Evolutionary conservation across 2,797 vertebrate species (phyloP).

Genomic region (Lagorchestes hirsutus): DNA sequence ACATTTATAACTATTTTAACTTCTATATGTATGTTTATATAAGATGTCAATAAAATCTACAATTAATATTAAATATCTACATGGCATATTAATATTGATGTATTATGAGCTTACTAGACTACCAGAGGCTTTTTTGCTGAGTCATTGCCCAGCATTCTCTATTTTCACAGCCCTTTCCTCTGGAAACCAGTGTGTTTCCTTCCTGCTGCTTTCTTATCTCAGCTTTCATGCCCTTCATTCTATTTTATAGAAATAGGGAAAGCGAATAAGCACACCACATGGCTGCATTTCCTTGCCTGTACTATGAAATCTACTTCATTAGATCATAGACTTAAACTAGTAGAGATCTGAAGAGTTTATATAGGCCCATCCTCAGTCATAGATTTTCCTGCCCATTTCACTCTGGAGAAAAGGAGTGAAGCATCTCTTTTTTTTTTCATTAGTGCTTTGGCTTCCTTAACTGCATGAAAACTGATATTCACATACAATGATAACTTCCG

Average conservation of each 20-base stretch:
- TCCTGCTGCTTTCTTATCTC: neutral
- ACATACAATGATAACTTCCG: neutral
- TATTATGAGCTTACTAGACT: neutral
- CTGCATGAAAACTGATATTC: neutral
- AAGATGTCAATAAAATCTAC: neutral
- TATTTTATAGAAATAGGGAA: neutral
- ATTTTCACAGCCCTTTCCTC: neutral
- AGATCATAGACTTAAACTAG: neutral
- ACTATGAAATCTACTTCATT: neutral
- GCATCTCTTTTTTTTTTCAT: neutral
- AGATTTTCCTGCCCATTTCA: neutral
- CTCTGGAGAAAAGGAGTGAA: slow-evolving; percentile 10
- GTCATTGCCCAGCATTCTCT: neutral
- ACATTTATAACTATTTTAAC: neutral
- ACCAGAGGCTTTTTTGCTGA: neutral
- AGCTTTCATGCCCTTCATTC: neutral
- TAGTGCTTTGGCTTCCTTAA: slow-evolving; percentile 30
- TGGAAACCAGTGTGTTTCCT: neutral
- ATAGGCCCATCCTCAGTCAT: neutral
- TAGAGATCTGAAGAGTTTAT: neutral
- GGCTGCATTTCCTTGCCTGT: neutral
- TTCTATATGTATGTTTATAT: neutral
- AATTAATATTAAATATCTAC: neutral
- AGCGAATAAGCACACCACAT: neutral
- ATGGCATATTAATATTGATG: neutral